Evolutionary conservation across 2,888 invertebrate genomes (phyloP), one percentile per base, ranked within the genome.

Genomic region (Eulithis prunata): DNA sequence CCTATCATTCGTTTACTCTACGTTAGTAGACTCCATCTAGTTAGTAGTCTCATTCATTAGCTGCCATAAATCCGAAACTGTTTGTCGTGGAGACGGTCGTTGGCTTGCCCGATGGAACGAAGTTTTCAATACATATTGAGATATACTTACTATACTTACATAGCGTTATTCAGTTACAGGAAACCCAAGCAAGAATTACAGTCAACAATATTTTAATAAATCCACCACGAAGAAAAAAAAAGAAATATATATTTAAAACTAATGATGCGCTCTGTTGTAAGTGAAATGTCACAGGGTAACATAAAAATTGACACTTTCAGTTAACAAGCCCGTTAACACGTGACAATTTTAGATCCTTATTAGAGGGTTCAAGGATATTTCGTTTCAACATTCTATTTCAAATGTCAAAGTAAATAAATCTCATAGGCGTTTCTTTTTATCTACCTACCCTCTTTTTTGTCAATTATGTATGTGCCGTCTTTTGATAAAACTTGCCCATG

Each of bases 81-180:
- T 90, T 88, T 89, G 86, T 86, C 82, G 81, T 84, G 75, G 81
- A 77, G 81, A 80, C 81, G 83, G 75, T 83, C 82, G 81, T 87
- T 84, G 87, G 88, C 85, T 86, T 86, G 83, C 32, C 32, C 32
- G 32, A 4, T 2, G 0, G 32, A 32, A 32, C 32, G 3, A 32
- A 32, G 4, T 32, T 32, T 32, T 32, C 32, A 1, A 32, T 5
- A 32, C 32, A 32, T 6, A 32, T 21, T 21, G 21, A 21, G 21
- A 21, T 21, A 21, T 21, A 21, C 21, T 21, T 21, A 21, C 21
- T 21, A 21, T 21, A 21, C 21, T 21, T 21, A 2, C 21, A 21
- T 1, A 21, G 21, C 21, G 21, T 21, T 21, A 21, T 21, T 3
- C 3, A 5, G 3, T 32, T 6, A 32, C 32, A 32, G 6, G 4